Base-by-base conservation (phyloP, 2,797 vertebrate species). In the Halcyon badia region DNA sequence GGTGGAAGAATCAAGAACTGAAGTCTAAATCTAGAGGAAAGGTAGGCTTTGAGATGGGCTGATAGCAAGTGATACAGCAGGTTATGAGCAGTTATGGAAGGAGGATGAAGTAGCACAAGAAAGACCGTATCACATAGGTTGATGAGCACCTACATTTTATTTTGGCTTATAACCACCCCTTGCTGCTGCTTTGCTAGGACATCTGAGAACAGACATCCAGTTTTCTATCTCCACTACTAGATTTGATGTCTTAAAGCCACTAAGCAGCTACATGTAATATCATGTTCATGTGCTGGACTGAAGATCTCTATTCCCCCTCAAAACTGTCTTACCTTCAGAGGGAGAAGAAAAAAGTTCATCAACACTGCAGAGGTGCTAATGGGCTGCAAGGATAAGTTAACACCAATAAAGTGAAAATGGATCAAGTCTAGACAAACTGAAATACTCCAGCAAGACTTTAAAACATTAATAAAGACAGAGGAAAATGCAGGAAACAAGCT, bases 1-100 rank as follows among this genome's bases (percentile, higher is more conserved):
- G 93, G 91, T 77, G 86, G 93, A 93, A 85, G 44, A 95, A 95
- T 94, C 57, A 89, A 95, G 86, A 95, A 71, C 44, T 85, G 68
- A 87, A 93, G 52, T 75, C 69, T 92, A 87, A 96, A 94, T 89
- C 60, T 90, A 92, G 86, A 95, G 20, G 61, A 89, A 90, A 92
- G 68, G 62, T 77, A 88, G 62, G 51, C 82, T 97, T 84, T 90
- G 71, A 87, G 73, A 84, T 73, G 30, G 24, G 88, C 49, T 91
- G 91, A 69, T 91, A 83, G 25, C 16, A 65, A 83, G 42, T 85
- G 86, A 93, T 95, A 77, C 60, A 87, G 81, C 65, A 81, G 68
- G 51, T 73, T 95, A 56, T 46, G 37, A 93, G 64, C 56, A 68
- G 28, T 69, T 80, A 85, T n/a, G 37, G 80, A 70, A 85, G 64